These are phyloP conservation scores for Acleris cristana DNA, from an alignment of 2,888 invertebrate genomes.

Conservation along the genomic window DNA sequence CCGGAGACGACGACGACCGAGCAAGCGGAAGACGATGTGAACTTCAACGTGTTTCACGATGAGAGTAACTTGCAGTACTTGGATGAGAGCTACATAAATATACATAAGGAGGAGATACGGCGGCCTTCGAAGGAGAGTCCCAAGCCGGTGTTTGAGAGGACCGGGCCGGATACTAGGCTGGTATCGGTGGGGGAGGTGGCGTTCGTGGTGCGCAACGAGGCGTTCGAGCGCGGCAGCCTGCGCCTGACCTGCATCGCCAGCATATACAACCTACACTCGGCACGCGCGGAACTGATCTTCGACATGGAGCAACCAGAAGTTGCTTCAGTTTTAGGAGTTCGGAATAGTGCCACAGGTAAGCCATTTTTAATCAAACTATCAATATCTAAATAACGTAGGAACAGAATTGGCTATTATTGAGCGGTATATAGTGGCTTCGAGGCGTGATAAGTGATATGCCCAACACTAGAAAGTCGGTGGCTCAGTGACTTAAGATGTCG, in stretches of 20 bases:
- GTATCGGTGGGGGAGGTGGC: slow-evolving; percentile 80
- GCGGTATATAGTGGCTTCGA: too few species aligned
- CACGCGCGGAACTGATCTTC: slow-evolving; percentile 85
- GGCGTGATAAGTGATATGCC: too few species aligned
- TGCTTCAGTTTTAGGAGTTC: slow-evolving; percentile 89
- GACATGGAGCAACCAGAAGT: slow-evolving; percentile 90
- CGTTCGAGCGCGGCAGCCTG: slow-evolving; percentile 86
- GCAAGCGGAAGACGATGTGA: slow-evolving; percentile 67
- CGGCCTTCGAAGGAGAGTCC: slow-evolving; percentile 69
- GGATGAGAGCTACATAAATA: slow-evolving; percentile 76
- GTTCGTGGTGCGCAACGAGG: slow-evolving; percentile 85
- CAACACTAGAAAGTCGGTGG: too few species aligned
- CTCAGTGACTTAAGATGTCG: too few species aligned
- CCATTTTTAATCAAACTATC: slow-evolving; percentile 22
- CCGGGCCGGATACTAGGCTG: slow-evolving; percentile 71
- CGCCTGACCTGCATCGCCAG: slow-evolving; percentile 87
- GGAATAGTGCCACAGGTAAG: slow-evolving; percentile 84
- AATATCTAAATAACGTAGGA: neutral
- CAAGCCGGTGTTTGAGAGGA: slow-evolving; percentile 68
- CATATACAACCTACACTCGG: slow-evolving; percentile 87
- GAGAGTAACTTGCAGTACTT: slow-evolving; percentile 76
- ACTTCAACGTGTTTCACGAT: slow-evolving; percentile 75
- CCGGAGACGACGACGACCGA: slow-evolving; percentile 74
- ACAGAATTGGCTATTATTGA: too few species aligned
- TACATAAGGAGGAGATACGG: slow-evolving; percentile 77